Evolutionary conservation across 2,888 invertebrate species (phyloP).

Genomic region (Nomada ruficornis): DNA sequence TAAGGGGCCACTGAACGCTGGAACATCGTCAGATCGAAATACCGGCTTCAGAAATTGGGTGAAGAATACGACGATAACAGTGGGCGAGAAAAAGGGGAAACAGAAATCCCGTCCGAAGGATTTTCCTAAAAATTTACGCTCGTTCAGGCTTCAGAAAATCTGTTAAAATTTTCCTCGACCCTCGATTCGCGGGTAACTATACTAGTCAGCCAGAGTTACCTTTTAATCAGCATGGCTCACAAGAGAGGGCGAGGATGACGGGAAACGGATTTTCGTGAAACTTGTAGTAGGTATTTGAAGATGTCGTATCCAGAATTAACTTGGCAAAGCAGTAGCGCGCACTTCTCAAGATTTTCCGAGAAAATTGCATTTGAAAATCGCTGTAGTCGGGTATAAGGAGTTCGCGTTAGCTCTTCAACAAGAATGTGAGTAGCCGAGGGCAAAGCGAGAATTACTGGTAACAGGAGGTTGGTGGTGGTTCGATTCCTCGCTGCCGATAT

Average conservation of each 20-base stretch:
- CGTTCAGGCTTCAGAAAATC: too few relatives aligned
- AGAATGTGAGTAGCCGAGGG: too few relatives aligned
- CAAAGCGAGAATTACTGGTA: too few relatives aligned
- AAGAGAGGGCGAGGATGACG: not conserved
- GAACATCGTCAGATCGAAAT: constrained; percentile 35
- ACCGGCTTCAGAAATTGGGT: constrained; percentile 39
- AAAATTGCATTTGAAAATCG: not conserved
- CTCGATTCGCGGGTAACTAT: too few relatives aligned
- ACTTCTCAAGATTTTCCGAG: not conserved
- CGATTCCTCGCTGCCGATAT: too few relatives aligned
- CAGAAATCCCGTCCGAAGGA: not conserved
- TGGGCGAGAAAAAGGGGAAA: not conserved
- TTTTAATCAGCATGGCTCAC: too few relatives aligned
- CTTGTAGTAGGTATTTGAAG: not conserved
- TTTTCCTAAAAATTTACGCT: too few relatives aligned
- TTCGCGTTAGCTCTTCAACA: too few relatives aligned
- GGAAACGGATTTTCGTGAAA: not conserved
- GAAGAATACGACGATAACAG: constrained; percentile 27
- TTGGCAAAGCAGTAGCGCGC: not conserved
- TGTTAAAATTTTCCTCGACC: too few relatives aligned
- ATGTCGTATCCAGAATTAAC: not conserved
- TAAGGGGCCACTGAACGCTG: constrained; percentile 14
- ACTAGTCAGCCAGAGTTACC: too few relatives aligned
- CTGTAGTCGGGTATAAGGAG: too few relatives aligned
- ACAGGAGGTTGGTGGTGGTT: too few relatives aligned